phyloP scores from a whole-genome alignment of 1,140 invertebrate genomes.

The Pseudomyrmex dendroicus region DNA sequence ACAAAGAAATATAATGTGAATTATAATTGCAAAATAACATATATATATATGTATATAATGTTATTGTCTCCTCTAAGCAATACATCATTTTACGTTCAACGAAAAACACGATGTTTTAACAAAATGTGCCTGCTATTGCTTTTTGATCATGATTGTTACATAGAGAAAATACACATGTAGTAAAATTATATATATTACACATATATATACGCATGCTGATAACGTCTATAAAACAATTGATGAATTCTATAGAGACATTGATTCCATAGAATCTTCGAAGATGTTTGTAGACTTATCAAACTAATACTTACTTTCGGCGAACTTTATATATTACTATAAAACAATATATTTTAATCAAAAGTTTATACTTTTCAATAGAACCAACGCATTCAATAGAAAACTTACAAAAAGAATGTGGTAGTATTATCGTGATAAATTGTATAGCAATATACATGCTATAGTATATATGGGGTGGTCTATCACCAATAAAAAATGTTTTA shows the following conservation, averaged over 20 bases:
- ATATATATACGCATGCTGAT: too few species aligned
- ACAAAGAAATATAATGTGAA: constrained; percentile 19
- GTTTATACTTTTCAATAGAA: too few species aligned
- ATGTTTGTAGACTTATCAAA: too few species aligned
- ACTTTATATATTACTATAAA: too few species aligned
- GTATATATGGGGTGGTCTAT: not conserved
- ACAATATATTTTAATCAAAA: too few species aligned
- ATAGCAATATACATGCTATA: too few species aligned
- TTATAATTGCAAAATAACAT: constrained; percentile 13
- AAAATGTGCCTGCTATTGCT: constrained; percentile 8
- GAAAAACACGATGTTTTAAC: constrained; percentile 8
- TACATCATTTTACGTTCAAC: constrained; percentile 3
- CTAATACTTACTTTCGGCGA: too few species aligned
- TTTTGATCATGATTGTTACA: constrained; percentile 41
- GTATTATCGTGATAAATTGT: not conserved
- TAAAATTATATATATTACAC: not conserved
- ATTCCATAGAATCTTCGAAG: too few species aligned
- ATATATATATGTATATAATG: constrained; percentile 15
- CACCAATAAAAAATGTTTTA: constrained; percentile 28
- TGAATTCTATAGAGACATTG: too few species aligned
- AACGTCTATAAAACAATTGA: too few species aligned
- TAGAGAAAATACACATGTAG: constrained; percentile 7
- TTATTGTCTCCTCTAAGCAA: constrained; percentile 12
- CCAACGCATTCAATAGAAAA: too few species aligned
- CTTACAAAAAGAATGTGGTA: too few species aligned